These are phyloP conservation scores for Drosophila nikananu DNA, from an alignment of 1,140 invertebrate genomes.

Conservation along the genomic window DNA sequence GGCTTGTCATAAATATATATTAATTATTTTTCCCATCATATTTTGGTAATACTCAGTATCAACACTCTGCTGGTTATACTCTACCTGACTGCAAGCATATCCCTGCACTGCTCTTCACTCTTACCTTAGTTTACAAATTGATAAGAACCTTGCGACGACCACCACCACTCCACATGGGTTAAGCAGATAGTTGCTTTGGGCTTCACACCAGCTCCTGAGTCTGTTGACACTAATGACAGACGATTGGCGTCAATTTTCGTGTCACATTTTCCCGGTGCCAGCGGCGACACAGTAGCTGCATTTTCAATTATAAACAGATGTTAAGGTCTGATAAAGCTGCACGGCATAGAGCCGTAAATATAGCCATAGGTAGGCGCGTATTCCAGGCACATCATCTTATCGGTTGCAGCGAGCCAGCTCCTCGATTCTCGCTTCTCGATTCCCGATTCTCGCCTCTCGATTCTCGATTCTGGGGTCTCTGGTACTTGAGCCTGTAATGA, in stretches of 20 bases:
- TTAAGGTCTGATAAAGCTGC: constrained; percentile 71
- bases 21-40: background rate
- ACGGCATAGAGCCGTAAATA: constrained; percentile 16
- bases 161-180: constrained; percentile 27
- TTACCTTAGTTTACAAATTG: background rate
- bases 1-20: background rate
- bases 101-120: background rate
- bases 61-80: background rate
- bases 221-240: constrained; percentile 80
- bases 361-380: constrained; percentile 3
- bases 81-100: background rate
- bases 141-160: constrained; percentile 13
- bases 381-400: constrained; percentile 29
- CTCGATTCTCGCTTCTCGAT: constrained; percentile 8
- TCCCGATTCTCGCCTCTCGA: constrained; percentile 5
- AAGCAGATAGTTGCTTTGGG: constrained; percentile 31
- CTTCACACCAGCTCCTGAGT: constrained; percentile 11
- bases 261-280: constrained; percentile 55
- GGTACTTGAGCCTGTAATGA: constrained; percentile 82
- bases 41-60: background rate
- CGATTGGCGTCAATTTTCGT: constrained; percentile 83
- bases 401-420: constrained; percentile 27
- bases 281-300: constrained; percentile 78
- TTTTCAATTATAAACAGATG: constrained; percentile 85
- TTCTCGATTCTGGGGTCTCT: constrained; percentile 26